Percentiles rank a stretch among this genome's conserved stretches.
Evolutionary conservation across 1,140 invertebrate genomes (phyloP).

Genomic region (Camponotus floridanus): DNA sequence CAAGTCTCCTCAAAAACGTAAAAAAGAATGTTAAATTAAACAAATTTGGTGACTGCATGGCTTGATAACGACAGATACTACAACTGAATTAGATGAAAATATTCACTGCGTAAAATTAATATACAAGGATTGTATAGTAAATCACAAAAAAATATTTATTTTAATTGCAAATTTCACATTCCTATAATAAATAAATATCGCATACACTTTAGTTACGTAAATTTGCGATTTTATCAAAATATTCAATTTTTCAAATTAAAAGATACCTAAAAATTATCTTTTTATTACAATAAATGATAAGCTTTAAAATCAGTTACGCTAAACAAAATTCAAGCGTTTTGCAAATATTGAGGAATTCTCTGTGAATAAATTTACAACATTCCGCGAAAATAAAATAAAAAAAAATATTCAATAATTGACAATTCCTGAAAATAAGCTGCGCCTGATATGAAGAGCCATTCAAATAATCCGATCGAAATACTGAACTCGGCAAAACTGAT

Average conservation of each 20-base stretch:
- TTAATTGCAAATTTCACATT: not conserved
- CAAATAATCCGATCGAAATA: constrained; percentile 24
- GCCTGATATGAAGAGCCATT: constrained; percentile 1
- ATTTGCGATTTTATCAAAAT: not conserved
- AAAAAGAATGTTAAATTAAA: constrained; percentile 44
- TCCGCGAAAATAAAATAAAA: not conserved
- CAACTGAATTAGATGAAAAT: constrained; percentile 3
- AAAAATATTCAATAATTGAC: constrained; percentile 1
- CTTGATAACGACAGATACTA: not conserved
- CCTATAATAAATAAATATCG: not conserved
- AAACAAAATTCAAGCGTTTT: not conserved
- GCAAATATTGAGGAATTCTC: not conserved
- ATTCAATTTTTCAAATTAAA: constrained; percentile 3
- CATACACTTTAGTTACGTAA: constrained; percentile 3
- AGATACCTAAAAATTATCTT: not conserved
- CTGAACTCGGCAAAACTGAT: not conserved
- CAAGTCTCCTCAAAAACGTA: not conserved
- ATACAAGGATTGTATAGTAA: not conserved
- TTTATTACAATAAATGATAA: not conserved
- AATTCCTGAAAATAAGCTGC: not conserved
- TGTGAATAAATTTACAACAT: not conserved
- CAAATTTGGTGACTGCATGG: not conserved
- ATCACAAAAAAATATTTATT: constrained; percentile 3
- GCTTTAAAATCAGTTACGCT: not conserved
- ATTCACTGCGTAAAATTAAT: constrained; percentile 10